Base-by-base conservation (phyloP, 2,888 invertebrate species). In the Hetaerina titia region DNA sequence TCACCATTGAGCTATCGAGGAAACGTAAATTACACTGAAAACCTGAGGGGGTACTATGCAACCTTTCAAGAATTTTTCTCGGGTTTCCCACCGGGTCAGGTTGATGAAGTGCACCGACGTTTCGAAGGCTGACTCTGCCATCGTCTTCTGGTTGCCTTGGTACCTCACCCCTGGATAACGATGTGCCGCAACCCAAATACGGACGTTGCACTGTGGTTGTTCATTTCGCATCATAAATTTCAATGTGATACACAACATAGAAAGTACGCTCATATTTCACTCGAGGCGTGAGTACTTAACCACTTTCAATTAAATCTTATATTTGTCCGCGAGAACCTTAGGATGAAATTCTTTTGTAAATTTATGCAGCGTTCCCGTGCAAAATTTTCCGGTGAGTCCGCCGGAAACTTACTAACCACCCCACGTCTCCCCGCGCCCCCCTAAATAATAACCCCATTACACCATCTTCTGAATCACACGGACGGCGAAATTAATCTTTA, bases 401-500 rank as follows among this genome's bases (percentile, higher is more conserved):
- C n/a, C 90, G 60, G 63, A 4, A 15, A 31, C 2, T 7, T 19
- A 64, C 60, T 63, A 45, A 56, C 92, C 19, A 25, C 58, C 31
- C 31, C 89, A 4, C 19, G 25, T 5, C 89, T 2, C n/a, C 90
- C 15, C 90, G 19, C 69, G 13, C n/a, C 22, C 15, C n/a, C 56
- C 22, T 69, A 92, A 92, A 92, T 92, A 74, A 92, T 69, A 92
- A 69, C 69, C 56, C 90, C 31, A 89, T 89, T 58, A 89, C 92
- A 69, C 69, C 64, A n/a, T 11, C 92, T n/a, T n/a, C 56, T 45
- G 56, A 92, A 13, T 92, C 69, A 69, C 64, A 19, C 69, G 56
- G 92, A 92, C 74, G 69, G 69, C 22, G 69, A 92, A 74, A 92
- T 92, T 92, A 92, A 92, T 92, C 92, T 92, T 92, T 74, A 92